Evolutionary conservation across 1,140 invertebrate genomes (phyloP).

Genomic region (Triops cancriformis): DNA sequence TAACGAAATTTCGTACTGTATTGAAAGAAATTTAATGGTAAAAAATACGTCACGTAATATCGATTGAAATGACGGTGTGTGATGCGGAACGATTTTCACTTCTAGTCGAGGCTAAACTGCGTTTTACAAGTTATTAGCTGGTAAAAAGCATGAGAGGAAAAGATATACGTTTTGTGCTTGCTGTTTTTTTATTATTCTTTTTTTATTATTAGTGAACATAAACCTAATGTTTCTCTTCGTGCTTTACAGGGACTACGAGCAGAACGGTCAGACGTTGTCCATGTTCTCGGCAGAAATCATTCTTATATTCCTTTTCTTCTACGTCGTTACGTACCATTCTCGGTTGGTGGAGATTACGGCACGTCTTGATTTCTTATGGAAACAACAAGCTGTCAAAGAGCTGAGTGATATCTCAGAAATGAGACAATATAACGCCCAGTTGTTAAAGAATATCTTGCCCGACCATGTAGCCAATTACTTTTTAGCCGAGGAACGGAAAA

Average conservation of each 20-base stretch:
- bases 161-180: no score
- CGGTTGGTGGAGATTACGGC: constrained; percentile 80
- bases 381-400: constrained; percentile 81
- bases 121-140: no score
- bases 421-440: constrained; percentile 70
- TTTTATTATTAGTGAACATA: no score
- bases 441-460: constrained; percentile 88
- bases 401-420: constrained; percentile 84
- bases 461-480: constrained; percentile 93
- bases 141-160: no score
- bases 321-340: constrained; percentile 84
- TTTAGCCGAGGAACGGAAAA: constrained; percentile 61
- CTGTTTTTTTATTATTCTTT: no score
- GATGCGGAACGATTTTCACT: no score
- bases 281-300: constrained; percentile 53
- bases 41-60: no score
- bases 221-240: constrained; percentile 4
- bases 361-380: constrained; percentile 89
- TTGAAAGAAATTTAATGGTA: no score
- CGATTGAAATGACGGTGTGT: no score
- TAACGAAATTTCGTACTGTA: no score
- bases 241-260: constrained; percentile 29
- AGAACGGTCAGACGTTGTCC: constrained; percentile 38
- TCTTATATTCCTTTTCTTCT: constrained; percentile 67
- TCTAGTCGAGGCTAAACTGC: no score